phyloP scores from a whole-genome alignment of 2,113 vertebrate species.

The Mystacornis crossleyi region DNA sequence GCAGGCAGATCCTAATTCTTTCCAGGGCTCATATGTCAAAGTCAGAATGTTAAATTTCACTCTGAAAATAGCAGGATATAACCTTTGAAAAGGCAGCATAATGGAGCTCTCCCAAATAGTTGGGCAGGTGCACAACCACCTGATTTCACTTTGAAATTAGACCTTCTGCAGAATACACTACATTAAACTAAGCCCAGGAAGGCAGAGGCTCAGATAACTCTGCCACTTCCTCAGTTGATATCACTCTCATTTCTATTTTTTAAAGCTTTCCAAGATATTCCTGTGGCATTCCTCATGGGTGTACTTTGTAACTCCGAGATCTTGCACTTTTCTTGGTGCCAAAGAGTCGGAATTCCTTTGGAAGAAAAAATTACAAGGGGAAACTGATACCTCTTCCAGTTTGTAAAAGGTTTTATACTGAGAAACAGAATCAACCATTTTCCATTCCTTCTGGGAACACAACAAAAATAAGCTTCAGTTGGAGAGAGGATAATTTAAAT shows the following conservation, averaged over 20 bases:
- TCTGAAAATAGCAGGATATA: conserved; percentile 29
- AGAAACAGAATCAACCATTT: neutral
- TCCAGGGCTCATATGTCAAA: neutral
- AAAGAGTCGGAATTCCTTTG: neutral
- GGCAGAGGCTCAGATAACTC: neutral
- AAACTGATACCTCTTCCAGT: neutral
- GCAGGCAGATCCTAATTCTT: neutral
- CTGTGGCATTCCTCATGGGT: neutral
- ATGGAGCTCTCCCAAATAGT: neutral
- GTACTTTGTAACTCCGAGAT: neutral
- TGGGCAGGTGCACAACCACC: neutral
- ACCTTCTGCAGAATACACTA: neutral
- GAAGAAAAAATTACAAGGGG: neutral
- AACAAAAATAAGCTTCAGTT: neutral
- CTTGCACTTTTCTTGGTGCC: neutral
- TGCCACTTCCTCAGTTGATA: neutral
- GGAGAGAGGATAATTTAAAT: neutral
- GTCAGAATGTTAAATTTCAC: conserved; percentile 26
- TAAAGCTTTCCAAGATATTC: neutral
- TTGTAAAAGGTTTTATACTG: neutral
- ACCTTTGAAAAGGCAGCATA: conserved; percentile 4
- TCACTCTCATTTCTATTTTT: neutral
- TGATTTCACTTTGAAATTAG: conserved; percentile 24
- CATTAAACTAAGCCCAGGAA: neutral
- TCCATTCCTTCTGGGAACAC: neutral